A percentile compares a stretch with the other conserved stretches of the same genome.
Conservation (phyloP, 2,797 vertebrate genomes). For the Mormyrops attenuatus region DNA sequence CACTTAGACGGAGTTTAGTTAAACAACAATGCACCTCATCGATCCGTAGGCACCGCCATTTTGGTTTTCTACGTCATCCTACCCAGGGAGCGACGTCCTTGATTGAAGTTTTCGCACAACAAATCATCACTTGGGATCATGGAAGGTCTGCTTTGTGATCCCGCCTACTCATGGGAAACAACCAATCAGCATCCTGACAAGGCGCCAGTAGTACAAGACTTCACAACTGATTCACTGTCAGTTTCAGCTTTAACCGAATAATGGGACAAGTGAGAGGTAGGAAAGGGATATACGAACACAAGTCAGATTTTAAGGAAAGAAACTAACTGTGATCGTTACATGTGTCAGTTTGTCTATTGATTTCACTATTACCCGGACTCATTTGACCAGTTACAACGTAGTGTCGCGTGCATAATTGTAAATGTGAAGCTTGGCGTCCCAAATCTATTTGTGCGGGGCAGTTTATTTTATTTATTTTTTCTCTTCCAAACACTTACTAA, state of each 20-base stretch:
- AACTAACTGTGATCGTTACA: background rate
- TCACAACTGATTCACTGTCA: background rate
- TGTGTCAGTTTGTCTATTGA: background rate
- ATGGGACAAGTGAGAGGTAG: background rate
- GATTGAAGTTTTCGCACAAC: background rate
- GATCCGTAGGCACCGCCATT: constrained; percentile 55
- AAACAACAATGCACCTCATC: constrained; percentile 37
- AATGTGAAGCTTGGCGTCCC: background rate
- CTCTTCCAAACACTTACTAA: background rate
- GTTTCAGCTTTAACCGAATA: background rate
- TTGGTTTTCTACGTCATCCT: constrained; percentile 21
- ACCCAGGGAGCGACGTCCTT: background rate
- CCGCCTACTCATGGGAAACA: background rate
- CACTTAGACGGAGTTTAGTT: constrained; percentile 33
- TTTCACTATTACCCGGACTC: background rate
- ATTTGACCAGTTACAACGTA: background rate
- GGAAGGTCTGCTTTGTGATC: background rate
- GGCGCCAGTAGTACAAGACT: background rate
- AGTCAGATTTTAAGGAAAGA: background rate
- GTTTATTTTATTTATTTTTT: background rate
- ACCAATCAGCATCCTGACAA: background rate
- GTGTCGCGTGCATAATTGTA: background rate
- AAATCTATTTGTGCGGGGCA: background rate
- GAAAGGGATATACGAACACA: background rate
- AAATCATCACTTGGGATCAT: background rate